phyloP scores from a whole-genome alignment of 2,113 vertebrate species.

The Ceyx cyanopectus region DNA sequence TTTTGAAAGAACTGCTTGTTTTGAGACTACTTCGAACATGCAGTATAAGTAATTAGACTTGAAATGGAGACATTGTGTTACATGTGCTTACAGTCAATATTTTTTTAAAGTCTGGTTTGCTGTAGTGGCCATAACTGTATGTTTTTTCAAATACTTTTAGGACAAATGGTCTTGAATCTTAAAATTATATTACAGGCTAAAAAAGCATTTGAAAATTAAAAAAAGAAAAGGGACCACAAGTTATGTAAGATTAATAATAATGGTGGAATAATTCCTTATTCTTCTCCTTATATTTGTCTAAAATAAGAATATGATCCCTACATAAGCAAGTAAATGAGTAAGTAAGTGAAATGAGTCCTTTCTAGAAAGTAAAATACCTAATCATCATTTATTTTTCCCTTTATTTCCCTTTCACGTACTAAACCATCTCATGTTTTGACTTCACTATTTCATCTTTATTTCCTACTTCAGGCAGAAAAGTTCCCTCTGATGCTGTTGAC shows the following conservation, averaged over 20 bases:
- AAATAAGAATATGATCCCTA: conserved; percentile 5
- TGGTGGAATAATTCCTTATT: conserved; percentile 3
- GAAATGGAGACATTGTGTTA: conserved; percentile 1
- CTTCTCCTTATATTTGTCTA: background rate
- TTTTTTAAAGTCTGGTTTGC: background rate
- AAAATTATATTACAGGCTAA: conserved; percentile 35
- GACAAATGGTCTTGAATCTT: background rate
- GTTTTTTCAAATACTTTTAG: conserved; percentile 12
- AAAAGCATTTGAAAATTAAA: conserved; percentile 32
- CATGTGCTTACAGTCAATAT: background rate
- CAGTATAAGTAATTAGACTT: background rate
- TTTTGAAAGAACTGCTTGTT: background rate
- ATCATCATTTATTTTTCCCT: background rate
- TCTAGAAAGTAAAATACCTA: background rate
- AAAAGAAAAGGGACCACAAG: background rate
- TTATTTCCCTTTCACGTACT: background rate
- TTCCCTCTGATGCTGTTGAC: conserved; percentile 26
- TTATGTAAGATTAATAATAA: background rate
- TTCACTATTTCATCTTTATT: background rate
- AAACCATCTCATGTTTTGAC: conserved; percentile 16
- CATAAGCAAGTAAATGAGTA: background rate
- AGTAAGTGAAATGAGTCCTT: background rate
- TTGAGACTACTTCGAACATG: background rate
- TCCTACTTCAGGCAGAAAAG: conserved; percentile 35
- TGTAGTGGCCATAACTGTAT: background rate